These are phyloP conservation scores for Patiria pectinifera DNA, from an alignment of 53 echinoderm and acorn worm genomes.

Conservation along the genomic window DNA sequence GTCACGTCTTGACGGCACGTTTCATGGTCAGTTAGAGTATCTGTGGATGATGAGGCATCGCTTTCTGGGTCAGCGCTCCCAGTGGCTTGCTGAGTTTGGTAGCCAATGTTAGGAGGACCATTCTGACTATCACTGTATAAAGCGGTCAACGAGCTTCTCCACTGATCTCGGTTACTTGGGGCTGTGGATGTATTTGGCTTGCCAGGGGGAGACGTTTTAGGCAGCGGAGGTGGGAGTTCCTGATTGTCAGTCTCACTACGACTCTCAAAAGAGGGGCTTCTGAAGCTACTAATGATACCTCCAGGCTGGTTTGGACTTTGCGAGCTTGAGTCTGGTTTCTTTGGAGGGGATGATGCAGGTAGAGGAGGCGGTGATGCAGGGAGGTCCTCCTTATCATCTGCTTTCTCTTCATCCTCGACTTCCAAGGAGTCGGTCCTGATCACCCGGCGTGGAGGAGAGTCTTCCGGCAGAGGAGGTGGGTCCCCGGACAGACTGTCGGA, in stretches of 20 bases:
- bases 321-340: conserved; percentile 17
- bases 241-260: not conserved
- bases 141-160: not conserved
- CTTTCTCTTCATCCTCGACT: conserved; percentile 2
- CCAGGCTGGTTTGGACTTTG: conserved; percentile 33
- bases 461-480: conserved; percentile 59
- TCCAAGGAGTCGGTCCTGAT: conserved; percentile 55
- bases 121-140: not conserved
- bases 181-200: not conserved
- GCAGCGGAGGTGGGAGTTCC: conserved; percentile 75
- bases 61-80: conserved; percentile 13
- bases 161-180: not conserved
- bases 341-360: conserved; percentile 69
- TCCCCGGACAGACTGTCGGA: conserved; percentile 61
- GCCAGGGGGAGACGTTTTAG: conserved; percentile 70
- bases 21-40: conserved; percentile 42
- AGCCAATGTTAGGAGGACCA: not conserved
- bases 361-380: conserved; percentile 43
- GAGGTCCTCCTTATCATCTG: not conserved
- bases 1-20: not conserved
- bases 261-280: conserved; percentile 34
- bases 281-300: conserved; percentile 40
- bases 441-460: conserved; percentile 26
- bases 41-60: conserved; percentile 35
- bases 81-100: not conserved